A percentile compares a stretch with the other conserved stretches of the same genome.
Conservation (phyloP, 2,888 invertebrate genomes). For the Stegophylla sp. region DNA sequence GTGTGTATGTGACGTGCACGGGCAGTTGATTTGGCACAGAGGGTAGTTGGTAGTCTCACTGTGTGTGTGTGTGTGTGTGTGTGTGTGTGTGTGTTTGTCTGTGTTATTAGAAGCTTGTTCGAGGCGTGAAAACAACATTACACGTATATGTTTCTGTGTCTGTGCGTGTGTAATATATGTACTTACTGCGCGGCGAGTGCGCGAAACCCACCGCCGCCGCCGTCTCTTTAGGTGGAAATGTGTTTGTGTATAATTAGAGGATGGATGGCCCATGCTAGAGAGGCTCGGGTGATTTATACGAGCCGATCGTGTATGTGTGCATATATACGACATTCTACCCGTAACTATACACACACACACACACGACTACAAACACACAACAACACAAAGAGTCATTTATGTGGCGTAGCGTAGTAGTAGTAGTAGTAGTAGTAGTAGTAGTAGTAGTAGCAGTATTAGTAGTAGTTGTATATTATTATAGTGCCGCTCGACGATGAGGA, state of each 20-base stretch:
- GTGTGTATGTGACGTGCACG: too few relatives aligned
- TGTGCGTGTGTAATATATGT: too few relatives aligned
- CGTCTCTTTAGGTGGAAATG: conserved; percentile 12
- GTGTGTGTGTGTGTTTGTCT: background rate
- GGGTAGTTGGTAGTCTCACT: background rate
- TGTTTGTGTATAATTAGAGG: conserved; percentile 49
- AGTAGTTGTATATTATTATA: too few relatives aligned
- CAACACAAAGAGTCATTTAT: conserved; percentile 29
- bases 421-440: too few relatives aligned
- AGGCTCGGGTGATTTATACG: conserved; percentile 19
- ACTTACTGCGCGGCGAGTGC: background rate
- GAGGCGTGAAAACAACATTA: conserved; percentile 26
- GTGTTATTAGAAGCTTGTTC: background rate
- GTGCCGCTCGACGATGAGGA: conserved; percentile 29
- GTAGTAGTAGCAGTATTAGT: too few relatives aligned
- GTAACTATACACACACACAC: background rate
- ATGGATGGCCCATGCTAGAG: background rate
- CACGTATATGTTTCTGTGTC: too few relatives aligned
- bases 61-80: too few relatives aligned
- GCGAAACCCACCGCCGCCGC: background rate
- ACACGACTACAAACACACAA: too few relatives aligned
- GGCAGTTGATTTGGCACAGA: conserved; percentile 10
- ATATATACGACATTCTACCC: background rate
- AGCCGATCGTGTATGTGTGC: background rate
- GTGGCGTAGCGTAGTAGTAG: background rate